A percentile compares a stretch with the other conserved stretches of the same genome.
Evolutionary conservation across 2,113 vertebrate genomes (phyloP).

Genomic region (Hippolais icterina): DNA sequence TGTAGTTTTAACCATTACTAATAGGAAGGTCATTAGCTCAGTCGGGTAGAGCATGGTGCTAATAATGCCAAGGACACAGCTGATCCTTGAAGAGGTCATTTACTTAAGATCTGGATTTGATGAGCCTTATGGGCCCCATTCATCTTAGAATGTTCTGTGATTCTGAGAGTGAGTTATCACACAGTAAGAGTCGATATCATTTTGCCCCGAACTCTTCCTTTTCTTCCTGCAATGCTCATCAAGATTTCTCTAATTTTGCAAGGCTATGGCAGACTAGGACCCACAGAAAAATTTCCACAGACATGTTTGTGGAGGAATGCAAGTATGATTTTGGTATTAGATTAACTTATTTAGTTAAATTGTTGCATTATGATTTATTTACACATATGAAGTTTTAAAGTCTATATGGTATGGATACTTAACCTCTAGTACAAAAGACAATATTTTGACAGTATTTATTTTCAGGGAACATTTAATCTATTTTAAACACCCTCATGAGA

Average conservation of each 20-base stretch:
- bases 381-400: not conserved
- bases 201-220: not conserved
- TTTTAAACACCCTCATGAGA: not conserved
- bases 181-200: not conserved
- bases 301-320: not conserved
- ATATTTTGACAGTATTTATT: not conserved
- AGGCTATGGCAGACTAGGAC: not conserved
- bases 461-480: not conserved
- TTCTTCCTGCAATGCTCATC: not conserved
- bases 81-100: not conserved
- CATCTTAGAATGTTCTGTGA: not conserved
- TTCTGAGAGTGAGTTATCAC: not conserved
- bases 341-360: not conserved
- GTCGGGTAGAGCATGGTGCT: not conserved
- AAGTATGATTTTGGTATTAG: not conserved
- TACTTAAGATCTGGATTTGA: not conserved
- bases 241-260: not conserved
- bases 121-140: not conserved
- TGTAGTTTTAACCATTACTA: not conserved
- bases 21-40: not conserved
- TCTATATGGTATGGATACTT: not conserved
- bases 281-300: not conserved
- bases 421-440: not conserved
- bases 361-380: not conserved
- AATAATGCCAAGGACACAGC: not conserved